These are phyloP conservation scores for Erebia aethiops DNA, from an alignment of 2,888 invertebrate species.

Conservation along the genomic window DNA sequence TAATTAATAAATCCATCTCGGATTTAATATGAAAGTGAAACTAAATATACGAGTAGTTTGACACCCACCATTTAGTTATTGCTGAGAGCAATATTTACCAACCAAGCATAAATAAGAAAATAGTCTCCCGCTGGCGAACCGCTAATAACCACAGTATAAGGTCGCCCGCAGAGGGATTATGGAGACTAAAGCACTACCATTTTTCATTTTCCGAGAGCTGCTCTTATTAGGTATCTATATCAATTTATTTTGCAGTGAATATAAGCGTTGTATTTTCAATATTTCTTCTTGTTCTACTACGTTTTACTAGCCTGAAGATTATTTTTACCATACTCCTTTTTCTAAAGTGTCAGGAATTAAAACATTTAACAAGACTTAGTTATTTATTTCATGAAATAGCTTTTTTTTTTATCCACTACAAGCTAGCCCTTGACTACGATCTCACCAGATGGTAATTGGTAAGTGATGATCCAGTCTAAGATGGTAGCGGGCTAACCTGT, in stretches of 20 bases:
- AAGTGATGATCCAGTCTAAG: no score
- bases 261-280: background rate
- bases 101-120: constrained; percentile 24
- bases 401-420: no score
- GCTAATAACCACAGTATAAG: constrained; percentile 31
- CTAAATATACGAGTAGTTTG: background rate
- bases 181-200: constrained; percentile 24
- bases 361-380: no score
- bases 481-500: no score
- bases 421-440: no score
- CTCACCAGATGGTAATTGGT: no score
- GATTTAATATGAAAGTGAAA: no score
- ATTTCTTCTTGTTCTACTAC: background rate
- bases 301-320: background rate
- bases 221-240: background rate
- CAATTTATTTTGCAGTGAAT: background rate
- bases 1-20: no score
- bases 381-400: no score
- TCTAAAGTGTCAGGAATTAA: no score
- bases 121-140: constrained; percentile 21
- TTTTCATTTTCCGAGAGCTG: constrained; percentile 23
- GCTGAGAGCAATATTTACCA: constrained; percentile 12
- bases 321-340: background rate
- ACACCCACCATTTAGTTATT: background rate
- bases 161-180: constrained; percentile 22